Percentiles rank a stretch among this genome's conserved stretches.
Evolutionary conservation across 2,888 invertebrate genomes (phyloP).

Genomic region (Thumatha senex): DNA sequence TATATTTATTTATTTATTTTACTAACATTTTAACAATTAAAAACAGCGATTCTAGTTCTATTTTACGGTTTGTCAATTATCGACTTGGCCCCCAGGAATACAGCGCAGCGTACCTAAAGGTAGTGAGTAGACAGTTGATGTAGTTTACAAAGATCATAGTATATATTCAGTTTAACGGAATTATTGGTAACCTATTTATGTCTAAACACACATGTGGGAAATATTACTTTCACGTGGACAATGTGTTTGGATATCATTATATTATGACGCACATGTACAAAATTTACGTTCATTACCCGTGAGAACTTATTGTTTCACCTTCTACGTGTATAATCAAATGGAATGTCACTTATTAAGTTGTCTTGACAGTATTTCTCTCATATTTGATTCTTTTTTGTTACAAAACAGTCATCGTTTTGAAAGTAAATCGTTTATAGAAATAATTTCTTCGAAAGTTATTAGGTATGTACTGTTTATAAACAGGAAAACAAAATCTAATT

Average conservation of each 20-base stretch:
- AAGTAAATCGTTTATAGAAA: too few relatives aligned
- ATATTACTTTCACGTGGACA: constrained; percentile 61
- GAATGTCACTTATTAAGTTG: constrained; percentile 32
- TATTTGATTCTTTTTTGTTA: background rate
- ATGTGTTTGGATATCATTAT: constrained; percentile 66
- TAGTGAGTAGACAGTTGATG: too few relatives aligned
- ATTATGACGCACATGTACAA: constrained; percentile 65
- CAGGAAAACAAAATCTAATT: too few relatives aligned
- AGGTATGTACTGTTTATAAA: too few relatives aligned
- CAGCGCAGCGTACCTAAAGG: too few relatives aligned
- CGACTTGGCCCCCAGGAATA: too few relatives aligned
- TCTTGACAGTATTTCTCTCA: constrained; percentile 8
- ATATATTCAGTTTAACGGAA: constrained; percentile 41
- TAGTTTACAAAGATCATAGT: constrained; percentile 17
- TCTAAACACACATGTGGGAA: constrained; percentile 57
- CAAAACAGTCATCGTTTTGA: too few relatives aligned
- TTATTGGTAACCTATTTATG: constrained; percentile 36
- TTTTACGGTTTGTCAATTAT: too few relatives aligned
- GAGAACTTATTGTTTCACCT: constrained; percentile 74
- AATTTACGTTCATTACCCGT: constrained; percentile 73
- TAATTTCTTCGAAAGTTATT: too few relatives aligned
- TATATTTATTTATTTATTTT: too few relatives aligned
- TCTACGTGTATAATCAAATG: constrained; percentile 50
- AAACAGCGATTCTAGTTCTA: too few relatives aligned
- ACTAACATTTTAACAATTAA: too few relatives aligned